Conservation (phyloP, 1,140 invertebrate genomes). For the Stenopsyche tienmushanensis region DNA sequence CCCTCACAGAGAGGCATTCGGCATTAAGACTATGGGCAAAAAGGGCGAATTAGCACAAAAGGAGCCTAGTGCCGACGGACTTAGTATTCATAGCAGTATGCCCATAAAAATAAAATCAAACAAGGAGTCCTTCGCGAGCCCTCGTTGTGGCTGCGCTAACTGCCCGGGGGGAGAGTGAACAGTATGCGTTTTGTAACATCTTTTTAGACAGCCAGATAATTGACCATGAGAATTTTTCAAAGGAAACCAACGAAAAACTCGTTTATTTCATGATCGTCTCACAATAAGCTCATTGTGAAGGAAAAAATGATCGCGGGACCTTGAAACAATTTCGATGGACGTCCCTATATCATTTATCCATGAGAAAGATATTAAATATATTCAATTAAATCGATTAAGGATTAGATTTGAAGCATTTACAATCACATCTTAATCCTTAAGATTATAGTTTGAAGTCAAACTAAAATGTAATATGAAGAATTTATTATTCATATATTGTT, state of each 20-base stretch:
- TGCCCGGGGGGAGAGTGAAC: neutral
- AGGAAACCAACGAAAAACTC: neutral
- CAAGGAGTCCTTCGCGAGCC: neutral
- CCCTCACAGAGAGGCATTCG: neutral
- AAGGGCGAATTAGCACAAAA: constrained; percentile 9
- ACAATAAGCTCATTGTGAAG: too few species aligned
- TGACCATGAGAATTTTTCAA: constrained; percentile 2
- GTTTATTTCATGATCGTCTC: neutral
- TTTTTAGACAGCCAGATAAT: constrained; percentile 8
- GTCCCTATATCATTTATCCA: too few species aligned
- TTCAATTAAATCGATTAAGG: neutral
- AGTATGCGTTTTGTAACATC: constrained; percentile 2
- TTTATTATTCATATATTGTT: too few species aligned
- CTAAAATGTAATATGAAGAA: too few species aligned
- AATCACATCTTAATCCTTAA: neutral
- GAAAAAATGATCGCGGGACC: neutral
- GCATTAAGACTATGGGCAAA: neutral
- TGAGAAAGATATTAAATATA: too few species aligned
- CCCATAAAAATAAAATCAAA: constrained; percentile 14
- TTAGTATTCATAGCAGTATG: constrained; percentile 10
- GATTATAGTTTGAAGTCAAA: too few species aligned
- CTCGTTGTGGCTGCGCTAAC: neutral
- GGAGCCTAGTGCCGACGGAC: neutral
- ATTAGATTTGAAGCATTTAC: neutral
- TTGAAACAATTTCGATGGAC: too few species aligned